Base-by-base conservation (phyloP, 2,888 invertebrate species). In the Eudemis profundana region DNA sequence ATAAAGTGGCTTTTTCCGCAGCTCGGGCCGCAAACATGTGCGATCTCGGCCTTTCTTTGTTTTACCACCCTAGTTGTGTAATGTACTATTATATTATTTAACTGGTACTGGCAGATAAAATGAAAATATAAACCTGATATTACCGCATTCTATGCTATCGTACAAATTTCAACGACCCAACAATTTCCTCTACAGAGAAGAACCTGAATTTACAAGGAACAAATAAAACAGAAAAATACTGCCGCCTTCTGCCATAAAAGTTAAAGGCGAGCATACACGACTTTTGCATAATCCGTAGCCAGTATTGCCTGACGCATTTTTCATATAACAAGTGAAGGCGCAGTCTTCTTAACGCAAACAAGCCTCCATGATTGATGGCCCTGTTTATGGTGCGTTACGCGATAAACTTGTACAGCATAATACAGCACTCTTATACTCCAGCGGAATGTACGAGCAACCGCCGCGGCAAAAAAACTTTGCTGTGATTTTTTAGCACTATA, bases 211-310 rank as follows among this genome's bases (percentile, higher is more conserved):
- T 23, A 38, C 17, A 29, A 44, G 38, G 19, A 47, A 40, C 53
- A 53, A 60, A 65, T 60, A 60, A 53, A 60, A 65, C 53, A 47
- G 60, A 17, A 57, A 60, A 53, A 65, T 60, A 53, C 59, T 23
- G 10, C 29, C 40, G 40, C 15, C 47, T 56, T 17, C 40, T 63
- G 56, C 57, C 49, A 60, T 65, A 60, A 65, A 65, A 60, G 60
- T 65, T 65, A 65, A 60, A 65, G 42, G 38, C 64, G 46, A 17
- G 38, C 56, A 56, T 64, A 64, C 64, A 64, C 64, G 64, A 64
- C 59, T 65, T 60, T 51, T 53, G 65, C 60, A 65, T 65, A 65
- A 65, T 65, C 53, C 60, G 40, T 14, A 44, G 51, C n/a, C 44
- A 44, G 27, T 64, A 64, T 57, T 50, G 56, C 42, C 14, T 50